Evolutionary conservation across 2,113 vertebrate genomes (phyloP).

Genomic region (Heloderma charlesbogerti): DNA sequence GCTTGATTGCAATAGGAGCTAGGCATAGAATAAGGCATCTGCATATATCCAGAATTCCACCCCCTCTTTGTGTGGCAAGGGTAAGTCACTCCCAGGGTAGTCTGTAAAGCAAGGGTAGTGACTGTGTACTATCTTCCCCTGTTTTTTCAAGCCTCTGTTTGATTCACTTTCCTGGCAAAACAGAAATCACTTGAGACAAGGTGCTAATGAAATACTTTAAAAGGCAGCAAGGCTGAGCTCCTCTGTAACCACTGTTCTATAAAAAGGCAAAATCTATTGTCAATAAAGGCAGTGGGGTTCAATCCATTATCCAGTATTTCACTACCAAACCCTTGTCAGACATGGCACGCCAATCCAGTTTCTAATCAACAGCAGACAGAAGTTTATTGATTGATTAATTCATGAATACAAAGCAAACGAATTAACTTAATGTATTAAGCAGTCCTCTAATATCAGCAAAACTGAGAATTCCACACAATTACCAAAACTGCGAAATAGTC

Average conservation of each 20-base stretch:
- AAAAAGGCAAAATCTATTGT: not conserved
- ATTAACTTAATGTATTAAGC: not conserved
- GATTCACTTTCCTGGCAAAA: too few species aligned
- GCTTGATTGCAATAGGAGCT: too few species aligned
- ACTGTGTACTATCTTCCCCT: too few species aligned
- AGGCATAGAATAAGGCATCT: too few species aligned
- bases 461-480: not conserved
- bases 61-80: too few species aligned
- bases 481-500: not conserved
- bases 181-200: too few species aligned
- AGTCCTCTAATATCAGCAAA: not conserved
- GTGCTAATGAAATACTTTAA: not conserved
- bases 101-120: too few species aligned
- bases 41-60: too few species aligned
- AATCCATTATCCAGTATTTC: not conserved
- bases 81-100: too few species aligned
- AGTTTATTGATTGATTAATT: not conserved
- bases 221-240: too few species aligned
- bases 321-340: not conserved
- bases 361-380: not conserved
- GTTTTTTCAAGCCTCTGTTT: too few species aligned
- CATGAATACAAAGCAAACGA: not conserved
- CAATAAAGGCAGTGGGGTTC: not conserved
- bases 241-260: not conserved
- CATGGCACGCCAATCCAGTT: not conserved